Evolutionary conservation across 2,113 vertebrate species (phyloP).

Genomic region (Perccottus glenii): DNA sequence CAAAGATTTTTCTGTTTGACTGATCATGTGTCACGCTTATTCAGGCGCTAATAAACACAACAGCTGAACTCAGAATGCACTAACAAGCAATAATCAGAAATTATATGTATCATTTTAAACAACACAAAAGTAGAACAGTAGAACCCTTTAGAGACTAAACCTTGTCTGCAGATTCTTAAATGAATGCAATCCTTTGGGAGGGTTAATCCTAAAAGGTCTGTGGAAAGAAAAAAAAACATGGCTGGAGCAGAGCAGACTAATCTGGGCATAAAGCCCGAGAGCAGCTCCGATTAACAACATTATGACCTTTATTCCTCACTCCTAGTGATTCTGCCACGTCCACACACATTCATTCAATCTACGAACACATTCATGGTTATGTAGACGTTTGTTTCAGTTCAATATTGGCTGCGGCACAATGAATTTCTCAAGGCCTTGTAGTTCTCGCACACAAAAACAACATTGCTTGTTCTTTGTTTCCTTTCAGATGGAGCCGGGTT

Average conservation of each 20-base stretch:
- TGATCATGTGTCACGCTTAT: background rate
- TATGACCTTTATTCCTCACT: conserved; percentile 34
- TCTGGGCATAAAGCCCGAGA: conserved; percentile 38
- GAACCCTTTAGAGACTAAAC: background rate
- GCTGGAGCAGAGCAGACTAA: conserved; percentile 7
- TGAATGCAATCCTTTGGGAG: background rate
- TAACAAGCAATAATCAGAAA: background rate
- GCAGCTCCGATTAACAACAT: conserved; percentile 52
- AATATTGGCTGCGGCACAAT: conserved; percentile 28
- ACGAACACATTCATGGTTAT: conserved; percentile 33
- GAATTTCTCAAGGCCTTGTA: conserved; percentile 37
- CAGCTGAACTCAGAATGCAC: background rate
- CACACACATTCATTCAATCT: background rate
- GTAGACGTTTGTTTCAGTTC: conserved; percentile 23
- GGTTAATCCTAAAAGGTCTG: conserved; percentile 20
- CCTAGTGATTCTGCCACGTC: conserved; percentile 1
- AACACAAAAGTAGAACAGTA: background rate
- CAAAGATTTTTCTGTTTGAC: conserved; percentile 2
- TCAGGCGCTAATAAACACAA: background rate
- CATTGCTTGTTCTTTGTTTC: background rate
- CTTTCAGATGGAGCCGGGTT: background rate
- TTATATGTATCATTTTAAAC: background rate
- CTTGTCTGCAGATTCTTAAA: background rate
- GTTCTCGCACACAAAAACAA: conserved; percentile 41
- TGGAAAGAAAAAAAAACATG: conserved; percentile 13